A percentile compares a stretch with the other conserved stretches of the same genome.
phyloP scores from a whole-genome alignment of 2,888 invertebrate genomes.

The Auanema sp. region DNA sequence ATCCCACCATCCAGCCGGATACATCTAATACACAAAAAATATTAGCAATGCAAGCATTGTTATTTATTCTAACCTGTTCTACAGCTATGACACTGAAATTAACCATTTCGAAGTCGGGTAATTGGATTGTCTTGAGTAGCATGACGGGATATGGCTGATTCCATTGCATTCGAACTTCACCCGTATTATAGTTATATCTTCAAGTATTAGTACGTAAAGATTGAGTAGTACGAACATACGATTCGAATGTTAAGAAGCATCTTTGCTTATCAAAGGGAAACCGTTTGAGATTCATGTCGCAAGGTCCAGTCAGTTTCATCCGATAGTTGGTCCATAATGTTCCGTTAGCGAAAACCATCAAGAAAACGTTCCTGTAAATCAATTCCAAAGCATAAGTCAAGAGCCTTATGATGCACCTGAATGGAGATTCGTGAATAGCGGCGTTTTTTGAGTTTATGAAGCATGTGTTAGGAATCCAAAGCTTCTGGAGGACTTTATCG shows the following conservation, averaged over 20 bases:
- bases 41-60: not conserved
- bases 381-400: not conserved
- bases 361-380: conserved; percentile 57
- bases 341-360: conserved; percentile 63
- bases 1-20: conserved; percentile 65
- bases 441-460: conserved; percentile 63
- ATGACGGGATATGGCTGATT: conserved; percentile 60
- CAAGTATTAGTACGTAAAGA: no score
- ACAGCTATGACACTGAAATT: conserved; percentile 62
- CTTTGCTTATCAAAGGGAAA: conserved; percentile 61
- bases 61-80: conserved; percentile 46
- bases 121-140: conserved; percentile 51
- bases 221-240: no score
- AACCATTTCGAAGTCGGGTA: conserved; percentile 62
- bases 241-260: conserved; percentile 63
- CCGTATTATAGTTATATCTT: conserved; percentile 64
- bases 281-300: conserved; percentile 62
- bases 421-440: conserved; percentile 62
- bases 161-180: conserved; percentile 64
- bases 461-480: conserved; percentile 63
- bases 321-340: conserved; percentile 63
- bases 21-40: conserved; percentile 44
- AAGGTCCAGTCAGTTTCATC: conserved; percentile 63
- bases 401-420: conserved; percentile 42
- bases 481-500: conserved; percentile 56